phyloP scores from a whole-genome alignment of 2,113 vertebrate species.

The Saccopteryx leptura region DNA sequence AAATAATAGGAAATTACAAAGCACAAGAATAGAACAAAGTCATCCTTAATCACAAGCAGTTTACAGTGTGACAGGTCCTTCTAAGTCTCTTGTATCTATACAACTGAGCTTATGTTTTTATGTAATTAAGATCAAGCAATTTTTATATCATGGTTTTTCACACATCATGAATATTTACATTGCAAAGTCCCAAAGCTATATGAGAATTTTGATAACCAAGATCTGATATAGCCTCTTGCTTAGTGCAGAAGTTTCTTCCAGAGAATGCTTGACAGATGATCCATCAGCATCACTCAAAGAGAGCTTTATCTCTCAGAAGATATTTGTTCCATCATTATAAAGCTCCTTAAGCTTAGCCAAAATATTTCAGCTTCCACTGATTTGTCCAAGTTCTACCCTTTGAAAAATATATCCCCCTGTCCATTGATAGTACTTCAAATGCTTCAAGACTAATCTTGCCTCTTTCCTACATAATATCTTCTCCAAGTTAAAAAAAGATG shows the following conservation, averaged over 20 bases:
- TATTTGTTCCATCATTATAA: neutral
- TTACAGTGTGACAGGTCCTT: neutral
- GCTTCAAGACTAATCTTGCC: neutral
- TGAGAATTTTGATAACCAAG: neutral
- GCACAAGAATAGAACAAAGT: neutral
- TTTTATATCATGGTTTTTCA: neutral
- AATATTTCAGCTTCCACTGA: neutral
- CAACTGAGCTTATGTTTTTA: neutral
- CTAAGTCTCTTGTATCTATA: neutral
- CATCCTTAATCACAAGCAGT: neutral
- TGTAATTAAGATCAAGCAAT: neutral
- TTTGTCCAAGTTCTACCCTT: neutral
- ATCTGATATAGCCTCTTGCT: neutral
- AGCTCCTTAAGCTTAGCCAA: neutral
- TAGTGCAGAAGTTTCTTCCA: neutral
- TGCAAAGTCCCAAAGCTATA: neutral
- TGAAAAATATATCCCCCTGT: neutral
- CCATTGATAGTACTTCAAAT: neutral
- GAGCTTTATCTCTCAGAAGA: neutral
- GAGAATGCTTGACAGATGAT: neutral
- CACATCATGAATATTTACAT: neutral
- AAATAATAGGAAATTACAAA: neutral
- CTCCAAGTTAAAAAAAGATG: conserved; percentile 28
- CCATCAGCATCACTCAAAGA: neutral
- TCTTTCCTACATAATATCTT: conserved; percentile 21